Conservation (phyloP, 2,888 invertebrate genomes). For the Drosophila merina region DNA sequence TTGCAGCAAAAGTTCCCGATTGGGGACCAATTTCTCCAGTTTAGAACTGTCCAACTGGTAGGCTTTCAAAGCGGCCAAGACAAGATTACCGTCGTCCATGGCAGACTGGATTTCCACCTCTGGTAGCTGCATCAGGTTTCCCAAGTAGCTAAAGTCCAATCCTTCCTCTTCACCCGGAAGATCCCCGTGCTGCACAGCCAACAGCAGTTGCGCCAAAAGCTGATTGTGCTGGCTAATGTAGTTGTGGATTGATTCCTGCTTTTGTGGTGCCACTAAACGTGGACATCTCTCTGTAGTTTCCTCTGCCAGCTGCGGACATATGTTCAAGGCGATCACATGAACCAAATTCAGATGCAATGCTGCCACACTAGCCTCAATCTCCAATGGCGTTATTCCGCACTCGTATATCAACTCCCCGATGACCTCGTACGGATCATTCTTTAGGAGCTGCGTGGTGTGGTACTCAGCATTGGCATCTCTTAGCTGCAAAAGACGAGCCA, state of each 20-base stretch:
- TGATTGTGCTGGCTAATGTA: conserved; percentile 81
- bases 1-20: conserved; percentile 55
- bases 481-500: conserved; percentile 83
- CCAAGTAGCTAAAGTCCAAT: conserved; percentile 67
- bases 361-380: conserved; percentile 88
- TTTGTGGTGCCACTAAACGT: conserved; percentile 56
- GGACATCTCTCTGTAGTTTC: conserved; percentile 17
- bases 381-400: conserved; percentile 87
- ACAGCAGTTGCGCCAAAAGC: conserved; percentile 77
- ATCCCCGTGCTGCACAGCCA: conserved; percentile 61
- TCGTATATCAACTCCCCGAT: conserved; percentile 89
- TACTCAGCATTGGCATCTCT: conserved; percentile 75
- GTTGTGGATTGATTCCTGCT: conserved; percentile 79
- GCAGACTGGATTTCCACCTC: conserved; percentile 71
- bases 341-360: conserved; percentile 90
- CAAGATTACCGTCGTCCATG: conserved; percentile 64
- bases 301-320: conserved; percentile 86
- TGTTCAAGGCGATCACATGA: conserved; percentile 89
- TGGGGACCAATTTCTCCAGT: conserved; percentile 51
- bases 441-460: conserved; percentile 75
- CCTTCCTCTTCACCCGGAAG: conserved; percentile 20
- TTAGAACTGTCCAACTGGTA: conserved; percentile 66
- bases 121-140: conserved; percentile 63
- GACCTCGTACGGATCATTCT: conserved; percentile 85
- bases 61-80: conserved; percentile 70